Evolutionary conservation across 1,140 invertebrate genomes (phyloP).

Genomic region (Plodia interpunctella): DNA sequence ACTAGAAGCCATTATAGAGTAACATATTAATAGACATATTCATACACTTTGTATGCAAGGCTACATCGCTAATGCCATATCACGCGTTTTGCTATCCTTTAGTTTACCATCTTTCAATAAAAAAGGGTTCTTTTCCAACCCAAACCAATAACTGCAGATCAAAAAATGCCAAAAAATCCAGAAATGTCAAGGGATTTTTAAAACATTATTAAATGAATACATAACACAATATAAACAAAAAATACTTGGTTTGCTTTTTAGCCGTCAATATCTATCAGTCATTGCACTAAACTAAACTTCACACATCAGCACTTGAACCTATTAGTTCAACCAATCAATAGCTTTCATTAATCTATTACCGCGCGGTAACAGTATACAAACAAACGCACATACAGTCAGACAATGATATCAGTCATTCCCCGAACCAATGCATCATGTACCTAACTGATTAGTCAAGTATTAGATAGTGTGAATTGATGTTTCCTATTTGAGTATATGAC

Average conservation of each 20-base stretch:
- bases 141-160: too few relatives aligned
- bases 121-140: too few relatives aligned
- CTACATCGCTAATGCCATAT: too few relatives aligned
- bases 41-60: too few relatives aligned
- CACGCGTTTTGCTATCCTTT: too few relatives aligned
- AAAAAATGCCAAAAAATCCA: too few relatives aligned
- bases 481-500: not conserved
- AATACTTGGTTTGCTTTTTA: too few relatives aligned
- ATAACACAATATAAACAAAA: too few relatives aligned
- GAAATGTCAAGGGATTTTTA: too few relatives aligned
- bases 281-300: not conserved
- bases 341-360: slow-evolving; percentile 4
- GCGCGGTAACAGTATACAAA: not conserved
- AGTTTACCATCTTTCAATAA: too few relatives aligned
- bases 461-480: slow-evolving; percentile 1
- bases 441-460: not conserved
- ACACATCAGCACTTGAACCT: not conserved
- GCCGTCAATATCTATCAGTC: slow-evolving; percentile 3
- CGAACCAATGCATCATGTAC: not conserved
- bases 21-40: too few relatives aligned
- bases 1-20: not conserved
- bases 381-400: not conserved
- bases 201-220: too few relatives aligned
- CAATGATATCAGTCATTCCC: not conserved
- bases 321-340: not conserved